Percentiles rank a stretch among this genome's conserved stretches.
Conservation (phyloP, 2,113 vertebrate genomes). For the Dasyurus viverrinus region DNA sequence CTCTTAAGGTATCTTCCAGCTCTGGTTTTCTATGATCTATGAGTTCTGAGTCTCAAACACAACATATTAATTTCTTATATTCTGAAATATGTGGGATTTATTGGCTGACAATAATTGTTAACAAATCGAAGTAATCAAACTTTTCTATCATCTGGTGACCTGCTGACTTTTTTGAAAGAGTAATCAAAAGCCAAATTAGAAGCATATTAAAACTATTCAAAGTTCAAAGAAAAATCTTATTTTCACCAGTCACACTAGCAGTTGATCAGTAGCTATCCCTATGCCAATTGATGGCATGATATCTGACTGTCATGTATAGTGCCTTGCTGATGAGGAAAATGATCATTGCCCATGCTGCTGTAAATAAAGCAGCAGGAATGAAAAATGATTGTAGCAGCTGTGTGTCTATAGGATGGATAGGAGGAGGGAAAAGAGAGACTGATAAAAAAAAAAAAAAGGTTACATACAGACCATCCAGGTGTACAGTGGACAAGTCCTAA, state of each 20-base stretch:
- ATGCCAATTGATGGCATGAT: neutral
- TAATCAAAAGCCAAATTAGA: neutral
- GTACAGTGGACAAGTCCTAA: neutral
- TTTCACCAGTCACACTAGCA: neutral
- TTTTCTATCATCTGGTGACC: neutral
- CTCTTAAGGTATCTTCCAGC: neutral
- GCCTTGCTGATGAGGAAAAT: neutral
- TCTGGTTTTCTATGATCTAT: neutral
- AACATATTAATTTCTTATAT: neutral
- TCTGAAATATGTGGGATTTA: neutral
- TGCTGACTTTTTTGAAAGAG: neutral
- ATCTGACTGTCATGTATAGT: neutral
- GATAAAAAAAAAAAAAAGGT: neutral
- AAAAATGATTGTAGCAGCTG: neutral
- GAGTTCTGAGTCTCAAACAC: neutral
- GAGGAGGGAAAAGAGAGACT: neutral
- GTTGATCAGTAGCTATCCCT: neutral
- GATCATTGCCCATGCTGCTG: neutral
- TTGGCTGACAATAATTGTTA: neutral
- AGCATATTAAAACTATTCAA: neutral
- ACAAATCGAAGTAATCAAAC: neutral
- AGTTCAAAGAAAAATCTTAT: neutral
- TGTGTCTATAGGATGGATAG: neutral
- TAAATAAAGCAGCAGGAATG: neutral
- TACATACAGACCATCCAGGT: neutral